Evolutionary conservation across 2,113 vertebrate genomes (phyloP), one percentile per base, ranked within the genome.

Genomic region (Chaetura pelagica): DNA sequence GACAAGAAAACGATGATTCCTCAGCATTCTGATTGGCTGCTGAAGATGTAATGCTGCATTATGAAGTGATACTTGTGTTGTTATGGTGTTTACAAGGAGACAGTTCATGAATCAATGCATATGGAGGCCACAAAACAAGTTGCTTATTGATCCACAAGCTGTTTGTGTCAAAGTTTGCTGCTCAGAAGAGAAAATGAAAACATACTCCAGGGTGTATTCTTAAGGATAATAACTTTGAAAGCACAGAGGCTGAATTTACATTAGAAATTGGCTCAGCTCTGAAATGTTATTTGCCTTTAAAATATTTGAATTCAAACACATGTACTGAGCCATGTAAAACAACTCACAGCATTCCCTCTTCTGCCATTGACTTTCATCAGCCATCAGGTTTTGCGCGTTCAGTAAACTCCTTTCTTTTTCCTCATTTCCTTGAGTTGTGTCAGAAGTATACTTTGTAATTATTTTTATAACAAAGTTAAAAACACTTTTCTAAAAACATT

Each of bases 81-180:
- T 91, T 83, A 29, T 18, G n/a, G 19, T 77, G 38, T 83, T 91
- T 94, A 92, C 55, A 71, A 80, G 51, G 23, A 89, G 81, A 74
- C 46, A 63, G 29, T 77, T 95, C 42, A 17, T 85, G 74, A 94
- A 91, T 96, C 66, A 12, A 76, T 94, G 83, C 67, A 40, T 18
- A 8, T 40, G 46, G 78, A 95, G 87, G 48, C 71, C 16, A 7
- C 67, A 76, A 84, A 95, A 74, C 42, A 87, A 91, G 74, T 88
- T 94, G 42, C 62, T 96, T 94, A 95, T 95, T 89, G 94, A 94
- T 96, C 82, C 54, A 30, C 18, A 40, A 89, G 58, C 61, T 83
- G 17, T 86, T 82, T 94, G 81, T 71, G 86, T 76, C 87, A 83
- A 92, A 96, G 81, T 89, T 85, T 84, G 76, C 38, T 89, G 26